Percentiles rank a stretch among this genome's conserved stretches.
Conservation (phyloP, 1,140 invertebrate species). For the Micrasema longulum region DNA sequence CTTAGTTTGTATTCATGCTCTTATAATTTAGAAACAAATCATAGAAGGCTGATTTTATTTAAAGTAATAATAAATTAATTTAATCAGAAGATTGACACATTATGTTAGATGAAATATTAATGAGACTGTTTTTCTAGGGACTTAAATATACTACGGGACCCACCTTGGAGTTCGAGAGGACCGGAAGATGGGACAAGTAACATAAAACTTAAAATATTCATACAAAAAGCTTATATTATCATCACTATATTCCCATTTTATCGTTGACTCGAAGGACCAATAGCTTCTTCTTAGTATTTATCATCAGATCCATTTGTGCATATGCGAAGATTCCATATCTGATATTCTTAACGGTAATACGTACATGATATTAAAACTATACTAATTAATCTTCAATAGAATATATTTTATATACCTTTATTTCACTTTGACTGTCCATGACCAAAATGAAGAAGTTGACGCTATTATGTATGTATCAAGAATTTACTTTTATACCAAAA, state of each 20-base stretch:
- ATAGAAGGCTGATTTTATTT: background rate
- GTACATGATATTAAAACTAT: background rate
- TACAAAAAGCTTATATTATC: conserved; percentile 5
- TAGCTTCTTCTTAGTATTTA: conserved; percentile 29
- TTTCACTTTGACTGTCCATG: conserved; percentile 10
- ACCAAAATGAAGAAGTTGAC: background rate
- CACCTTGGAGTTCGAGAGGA: conserved; percentile 26
- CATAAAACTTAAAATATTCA: background rate
- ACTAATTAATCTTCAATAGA: background rate
- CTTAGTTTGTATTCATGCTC: background rate
- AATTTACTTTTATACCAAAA: conserved; percentile 4
- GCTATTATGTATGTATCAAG: no score
- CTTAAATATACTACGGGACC: conserved; percentile 17
- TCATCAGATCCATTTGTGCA: no score
- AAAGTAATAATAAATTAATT: no score
- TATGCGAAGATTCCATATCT: no score
- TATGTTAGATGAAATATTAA: background rate
- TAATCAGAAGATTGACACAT: background rate
- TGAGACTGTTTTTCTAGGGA: conserved; percentile 21
- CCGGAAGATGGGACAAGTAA: conserved; percentile 26
- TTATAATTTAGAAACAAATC: background rate
- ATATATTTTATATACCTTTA: conserved; percentile 11
- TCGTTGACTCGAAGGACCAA: conserved; percentile 18
- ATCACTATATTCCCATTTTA: conserved; percentile 4
- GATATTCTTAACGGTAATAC: background rate